A percentile compares a stretch with the other conserved stretches of the same genome.
Evolutionary conservation across 2,797 vertebrate genomes (phyloP).

Genomic region (Paguma larvata): DNA sequence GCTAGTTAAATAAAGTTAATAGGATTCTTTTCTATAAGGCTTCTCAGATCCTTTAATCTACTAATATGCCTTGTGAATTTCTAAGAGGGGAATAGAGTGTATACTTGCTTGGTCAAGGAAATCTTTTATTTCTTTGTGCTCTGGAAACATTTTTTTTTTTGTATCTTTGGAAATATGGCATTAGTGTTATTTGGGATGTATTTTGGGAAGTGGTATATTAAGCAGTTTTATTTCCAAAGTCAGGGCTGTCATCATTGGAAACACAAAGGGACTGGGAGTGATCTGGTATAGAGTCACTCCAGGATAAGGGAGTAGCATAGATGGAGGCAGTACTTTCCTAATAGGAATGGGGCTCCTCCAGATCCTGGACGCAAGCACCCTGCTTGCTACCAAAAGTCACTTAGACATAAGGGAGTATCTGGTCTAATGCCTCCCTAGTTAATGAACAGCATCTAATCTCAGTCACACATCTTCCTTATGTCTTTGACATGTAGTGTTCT

Average conservation of each 20-base stretch:
- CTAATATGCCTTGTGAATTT: constrained; percentile 35
- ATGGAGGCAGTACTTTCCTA: neutral
- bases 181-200: neutral
- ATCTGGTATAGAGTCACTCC: neutral
- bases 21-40: constrained; percentile 13
- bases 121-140: neutral
- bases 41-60: constrained; percentile 62
- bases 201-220: constrained; percentile 45
- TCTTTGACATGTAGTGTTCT: neutral
- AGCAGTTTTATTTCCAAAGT: neutral
- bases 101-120: neutral
- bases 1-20: constrained; percentile 4
- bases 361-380: neutral
- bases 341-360: neutral
- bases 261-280: neutral
- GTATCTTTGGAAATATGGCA: neutral
- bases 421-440: neutral
- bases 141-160: neutral
- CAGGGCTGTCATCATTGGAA: neutral
- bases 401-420: neutral
- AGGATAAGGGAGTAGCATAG: neutral
- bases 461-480: neutral
- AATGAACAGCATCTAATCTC: neutral
- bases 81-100: neutral
- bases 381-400: neutral